Base-by-base conservation (phyloP, 92 coral and sea anemone genomes). In the Chrysogorgia sp. region DNA sequence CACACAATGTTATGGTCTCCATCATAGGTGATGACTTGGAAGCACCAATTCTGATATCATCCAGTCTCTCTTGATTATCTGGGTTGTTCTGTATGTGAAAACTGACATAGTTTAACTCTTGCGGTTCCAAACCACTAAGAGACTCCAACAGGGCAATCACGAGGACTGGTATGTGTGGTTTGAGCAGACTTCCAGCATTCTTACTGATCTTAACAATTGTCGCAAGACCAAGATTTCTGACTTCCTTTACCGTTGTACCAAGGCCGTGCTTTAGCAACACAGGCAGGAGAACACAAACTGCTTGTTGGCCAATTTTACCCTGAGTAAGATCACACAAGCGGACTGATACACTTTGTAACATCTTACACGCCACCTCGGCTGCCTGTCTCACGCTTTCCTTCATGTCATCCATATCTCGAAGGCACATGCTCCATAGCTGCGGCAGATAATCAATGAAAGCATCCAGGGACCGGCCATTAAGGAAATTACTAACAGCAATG, bases 1-100 rank as follows among this genome's bases (percentile, higher is more conserved):
- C 97, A 63, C 99, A 96, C 96, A 92, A 35, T 55, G 45, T 92
- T 35, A 96, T 77, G 0, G 99, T 96, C 82, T 96, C 99, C 99
- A 96, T 96, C 99, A 96, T 92, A 0, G 99, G 99, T 0, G 99
- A 96, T 81, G 86, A 89, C 68, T 90, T 96, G 1, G 99, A 89
- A 19, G 94, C 86, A 14, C 97, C 96, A 22, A 96, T 92, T 34
- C 99, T 85, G 2, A 65, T 90, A 58, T 89, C 90, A 58, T 96
- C 99, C 56, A 96, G 96, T 93, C 80, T 83, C 55, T 94, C 98
- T 75, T 94, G 98, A 15, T 85, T 90, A 32, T 94, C 97, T 34
- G 88, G 92, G 40, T 90, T 81, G 79, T 87, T 94, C 80, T 87
- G 92, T 9, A 89, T 86, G 55, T 91, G 98, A 1, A 94, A 86